Evolutionary conservation across 1,140 invertebrate genomes (phyloP), one percentile per base, ranked within the genome.

Genomic region (Drosophila sucinea): DNA sequence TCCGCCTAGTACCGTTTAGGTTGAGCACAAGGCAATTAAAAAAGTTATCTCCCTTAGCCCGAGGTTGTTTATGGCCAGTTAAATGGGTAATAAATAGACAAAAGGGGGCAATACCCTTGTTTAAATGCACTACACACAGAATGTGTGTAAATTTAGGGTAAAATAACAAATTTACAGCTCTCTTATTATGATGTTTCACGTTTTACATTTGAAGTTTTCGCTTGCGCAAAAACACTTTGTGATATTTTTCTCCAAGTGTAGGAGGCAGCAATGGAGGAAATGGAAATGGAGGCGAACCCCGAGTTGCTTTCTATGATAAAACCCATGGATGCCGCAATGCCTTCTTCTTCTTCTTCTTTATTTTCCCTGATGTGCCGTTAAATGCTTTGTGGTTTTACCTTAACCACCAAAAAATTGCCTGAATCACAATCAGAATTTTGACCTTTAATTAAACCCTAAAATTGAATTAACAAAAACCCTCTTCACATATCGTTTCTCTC

Each of bases 391-490:
- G 44, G 44, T 51, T 41, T 41, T 41, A 41, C 40, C 40, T 41
- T 51, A 51, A 51, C 25, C 44, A 51, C 23, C 44, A 51, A 51
- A 23, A 17, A 27, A 51, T 27, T 51, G 7, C 7, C 44, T 27
- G 44, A 51, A 7, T 51, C 35, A 38, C 35, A 38, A 38, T 38
- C 32, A 57, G 32, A 58, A 23, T 23, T 58, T 35, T 17, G 23
- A 58, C 56, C 56, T 58, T 35, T 58, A 58, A 58, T 58, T 58
- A 58, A 35, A 58, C 4, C 30, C 32, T 38, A 35, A 58, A 58
- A 58, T 51, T 58, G 32, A 58, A 35, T 38, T 25, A 51, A 23
- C 32, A 33, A 58, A 17, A 38, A 38, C 3, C 10, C 35, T 57
- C 32, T 5, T 10, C 23, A 33, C 23, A 4, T 5, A 47, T 10